Evolutionary conservation across 1,140 invertebrate genomes (phyloP).

Genomic region (Lysiphlebus fabarum): DNA sequence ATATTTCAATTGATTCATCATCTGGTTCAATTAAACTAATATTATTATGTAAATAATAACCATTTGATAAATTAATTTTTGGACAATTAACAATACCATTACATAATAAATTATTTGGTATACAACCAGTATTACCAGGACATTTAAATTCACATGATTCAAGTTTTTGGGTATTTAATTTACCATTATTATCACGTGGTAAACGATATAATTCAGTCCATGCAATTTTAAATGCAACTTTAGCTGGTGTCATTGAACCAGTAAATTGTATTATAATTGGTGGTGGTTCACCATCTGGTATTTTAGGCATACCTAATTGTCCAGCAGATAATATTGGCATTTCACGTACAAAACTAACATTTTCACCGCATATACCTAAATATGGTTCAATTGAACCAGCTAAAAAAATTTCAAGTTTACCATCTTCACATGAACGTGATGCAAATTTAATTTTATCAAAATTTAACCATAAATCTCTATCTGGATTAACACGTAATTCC

Average conservation of each 20-base stretch:
- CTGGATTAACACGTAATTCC: conserved; percentile 77
- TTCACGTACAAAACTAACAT: conserved; percentile 72
- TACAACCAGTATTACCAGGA: conserved; percentile 77
- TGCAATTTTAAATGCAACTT: conserved; percentile 79
- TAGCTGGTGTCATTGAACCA: conserved; percentile 71
- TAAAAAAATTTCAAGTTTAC: conserved; percentile 78
- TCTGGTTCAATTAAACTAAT: conserved; percentile 38
- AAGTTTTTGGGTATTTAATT: conserved; percentile 69
- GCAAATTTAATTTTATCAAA: conserved; percentile 83
- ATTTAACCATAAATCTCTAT: conserved; percentile 80
- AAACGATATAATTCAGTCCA: conserved; percentile 88
- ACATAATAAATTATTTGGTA: conserved; percentile 76
- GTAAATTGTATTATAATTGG: conserved; percentile 67
- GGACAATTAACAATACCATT: conserved; percentile 87
- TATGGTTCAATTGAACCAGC: conserved; percentile 67
- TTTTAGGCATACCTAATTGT: conserved; percentile 65
- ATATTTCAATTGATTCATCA: conserved; percentile 48
- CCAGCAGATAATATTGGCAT: conserved; percentile 73
- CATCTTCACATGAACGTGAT: conserved; percentile 75
- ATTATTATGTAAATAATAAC: conserved; percentile 32
- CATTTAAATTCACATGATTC: conserved; percentile 76
- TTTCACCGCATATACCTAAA: conserved; percentile 77
- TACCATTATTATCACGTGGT: conserved; percentile 76
- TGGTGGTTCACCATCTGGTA: conserved; percentile 62
- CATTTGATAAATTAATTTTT: conserved; percentile 52